These are phyloP conservation scores for Crossocerus cetratus DNA, from an alignment of 2,888 invertebrate genomes.

Conservation along the genomic window DNA sequence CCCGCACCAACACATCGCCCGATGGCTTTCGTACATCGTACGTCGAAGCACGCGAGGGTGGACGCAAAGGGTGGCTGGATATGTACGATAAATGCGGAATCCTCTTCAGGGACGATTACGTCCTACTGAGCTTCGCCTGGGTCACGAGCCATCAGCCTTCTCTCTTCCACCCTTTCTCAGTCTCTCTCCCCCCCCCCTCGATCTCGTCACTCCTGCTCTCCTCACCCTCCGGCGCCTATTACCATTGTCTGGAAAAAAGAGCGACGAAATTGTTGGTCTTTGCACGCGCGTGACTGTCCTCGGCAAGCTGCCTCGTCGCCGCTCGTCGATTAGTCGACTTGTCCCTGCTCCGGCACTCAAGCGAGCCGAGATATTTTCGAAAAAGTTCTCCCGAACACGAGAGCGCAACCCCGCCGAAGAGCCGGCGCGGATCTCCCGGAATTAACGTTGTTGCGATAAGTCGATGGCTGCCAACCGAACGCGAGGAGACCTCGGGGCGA, in stretches of 20 bases:
- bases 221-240: constrained; percentile 26
- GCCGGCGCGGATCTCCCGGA: background rate
- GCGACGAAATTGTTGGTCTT: constrained; percentile 41
- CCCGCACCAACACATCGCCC: background rate
- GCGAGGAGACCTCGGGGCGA: background rate
- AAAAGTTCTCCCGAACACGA: too few relatives aligned
- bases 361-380: too few relatives aligned
- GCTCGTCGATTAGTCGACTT: too few relatives aligned
- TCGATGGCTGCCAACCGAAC: too few relatives aligned
- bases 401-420: background rate
- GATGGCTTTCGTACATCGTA: constrained; percentile 36
- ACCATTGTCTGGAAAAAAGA: constrained; percentile 43
- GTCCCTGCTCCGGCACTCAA: too few relatives aligned
- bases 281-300: background rate
- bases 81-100: constrained; percentile 62
- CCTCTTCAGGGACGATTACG: constrained; percentile 63
- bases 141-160: constrained; percentile 45
- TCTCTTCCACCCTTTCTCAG: background rate
- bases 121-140: constrained; percentile 62
- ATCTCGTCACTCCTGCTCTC: constrained; percentile 6
- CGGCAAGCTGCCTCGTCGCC: too few relatives aligned
- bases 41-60: constrained; percentile 41
- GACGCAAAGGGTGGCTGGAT: constrained; percentile 29
- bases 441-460: background rate
- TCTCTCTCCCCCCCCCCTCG: constrained; percentile 13